These are phyloP conservation scores for Drosophila neocordata DNA, from an alignment of 1,140 invertebrate species.

Conservation along the genomic window DNA sequence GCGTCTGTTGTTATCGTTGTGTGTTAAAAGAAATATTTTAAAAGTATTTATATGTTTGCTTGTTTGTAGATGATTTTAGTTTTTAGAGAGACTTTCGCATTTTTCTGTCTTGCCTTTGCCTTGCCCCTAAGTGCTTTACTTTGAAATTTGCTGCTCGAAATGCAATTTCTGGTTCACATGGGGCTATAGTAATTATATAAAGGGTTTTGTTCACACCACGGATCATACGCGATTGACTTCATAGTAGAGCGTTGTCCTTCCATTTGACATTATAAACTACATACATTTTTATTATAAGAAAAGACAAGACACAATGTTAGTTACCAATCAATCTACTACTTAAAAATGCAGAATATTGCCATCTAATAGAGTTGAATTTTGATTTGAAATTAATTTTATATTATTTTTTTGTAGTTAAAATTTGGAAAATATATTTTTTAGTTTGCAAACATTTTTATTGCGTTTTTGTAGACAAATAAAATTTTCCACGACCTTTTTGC, in stretches of 20 bases:
- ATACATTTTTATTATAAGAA: slow-evolving; percentile 11
- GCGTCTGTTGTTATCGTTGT: not conserved
- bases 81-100: no score
- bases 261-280: slow-evolving; percentile 34
- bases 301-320: no score
- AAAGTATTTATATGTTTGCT: not conserved
- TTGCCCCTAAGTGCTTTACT: slow-evolving; percentile 32
- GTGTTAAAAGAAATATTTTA: not conserved
- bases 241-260: slow-evolving; percentile 36
- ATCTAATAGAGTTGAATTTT: no score
- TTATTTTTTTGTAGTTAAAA: no score
- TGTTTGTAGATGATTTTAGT: not conserved
- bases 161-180: slow-evolving; percentile 52
- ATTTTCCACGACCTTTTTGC: no score
- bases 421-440: no score
- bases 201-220: slow-evolving; percentile 53
- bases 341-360: no score
- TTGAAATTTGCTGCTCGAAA: slow-evolving; percentile 50
- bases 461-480: no score
- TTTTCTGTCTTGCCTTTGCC: no score
- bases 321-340: no score
- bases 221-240: slow-evolving; percentile 31
- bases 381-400: no score
- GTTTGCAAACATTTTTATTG: no score
- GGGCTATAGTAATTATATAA: slow-evolving; percentile 50